A percentile compares a stretch with the other conserved stretches of the same genome.
Evolutionary conservation across 2,888 invertebrate genomes (phyloP).

Genomic region (Cartodere bifasciata): DNA sequence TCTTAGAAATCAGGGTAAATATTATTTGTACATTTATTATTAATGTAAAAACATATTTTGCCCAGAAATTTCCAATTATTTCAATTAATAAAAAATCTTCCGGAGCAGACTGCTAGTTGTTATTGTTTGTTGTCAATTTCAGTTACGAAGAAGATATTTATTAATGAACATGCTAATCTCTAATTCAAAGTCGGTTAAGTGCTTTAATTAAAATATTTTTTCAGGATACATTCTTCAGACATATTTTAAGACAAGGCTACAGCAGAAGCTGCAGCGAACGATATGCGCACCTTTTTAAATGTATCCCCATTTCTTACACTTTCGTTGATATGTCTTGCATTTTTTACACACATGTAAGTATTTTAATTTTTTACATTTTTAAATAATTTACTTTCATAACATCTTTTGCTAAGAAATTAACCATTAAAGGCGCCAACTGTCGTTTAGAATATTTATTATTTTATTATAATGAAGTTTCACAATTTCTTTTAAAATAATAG

Average conservation of each 20-base stretch:
- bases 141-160: too few relatives aligned
- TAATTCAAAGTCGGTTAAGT: conserved; percentile 3
- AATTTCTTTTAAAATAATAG: too few relatives aligned
- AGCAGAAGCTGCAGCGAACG: conserved; percentile 12
- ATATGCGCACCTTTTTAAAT: conserved; percentile 15
- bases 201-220: conserved; percentile 9
- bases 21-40: too few relatives aligned
- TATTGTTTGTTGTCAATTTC: too few relatives aligned
- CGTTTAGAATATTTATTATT: background rate
- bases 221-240: conserved; percentile 17
- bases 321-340: conserved; percentile 1
- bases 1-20: too few relatives aligned
- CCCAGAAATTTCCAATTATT: too few relatives aligned
- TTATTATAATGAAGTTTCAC: conserved; percentile 3
- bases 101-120: too few relatives aligned
- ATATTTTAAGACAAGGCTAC: conserved; percentile 12
- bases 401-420: background rate
- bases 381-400: too few relatives aligned
- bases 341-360: conserved; percentile 4
- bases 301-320: conserved; percentile 9
- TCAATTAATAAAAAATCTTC: too few relatives aligned
- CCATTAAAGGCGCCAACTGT: background rate
- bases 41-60: too few relatives aligned
- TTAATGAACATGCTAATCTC: background rate
- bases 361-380: background rate